phyloP scores from a whole-genome alignment of 2,888 invertebrate genomes.

The Agrilus mali region DNA sequence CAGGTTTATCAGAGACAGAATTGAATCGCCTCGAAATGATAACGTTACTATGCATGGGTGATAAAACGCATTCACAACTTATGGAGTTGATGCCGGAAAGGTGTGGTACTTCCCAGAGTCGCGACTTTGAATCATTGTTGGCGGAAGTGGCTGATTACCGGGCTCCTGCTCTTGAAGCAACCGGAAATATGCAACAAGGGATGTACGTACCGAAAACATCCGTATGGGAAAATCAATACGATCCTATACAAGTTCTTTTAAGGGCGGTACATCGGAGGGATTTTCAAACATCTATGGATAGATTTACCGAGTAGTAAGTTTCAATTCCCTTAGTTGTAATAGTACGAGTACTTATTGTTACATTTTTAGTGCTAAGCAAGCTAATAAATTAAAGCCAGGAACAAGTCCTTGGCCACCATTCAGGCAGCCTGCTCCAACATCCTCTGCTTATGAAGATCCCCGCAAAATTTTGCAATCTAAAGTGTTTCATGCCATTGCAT shows the following conservation, averaged over 20 bases:
- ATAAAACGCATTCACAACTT: conserved; percentile 91
- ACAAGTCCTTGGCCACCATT: conserved; percentile 65
- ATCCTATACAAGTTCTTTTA: conserved; percentile 84
- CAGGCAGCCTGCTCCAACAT: conserved; percentile 52
- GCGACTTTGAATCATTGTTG: conserved; percentile 77
- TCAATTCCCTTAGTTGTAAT: background rate
- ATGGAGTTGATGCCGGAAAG: conserved; percentile 93
- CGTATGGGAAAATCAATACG: conserved; percentile 89
- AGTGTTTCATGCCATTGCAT: conserved; percentile 60
- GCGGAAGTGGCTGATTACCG: conserved; percentile 51
- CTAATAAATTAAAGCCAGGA: conserved; percentile 27
- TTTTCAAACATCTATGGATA: conserved; percentile 88
- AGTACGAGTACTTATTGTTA: background rate
- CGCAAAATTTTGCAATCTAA: conserved; percentile 44
- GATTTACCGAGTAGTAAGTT: conserved; percentile 81
- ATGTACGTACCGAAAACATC: conserved; percentile 73
- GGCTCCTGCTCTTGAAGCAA: conserved; percentile 76
- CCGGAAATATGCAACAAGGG: conserved; percentile 65
- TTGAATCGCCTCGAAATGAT: conserved; percentile 79
- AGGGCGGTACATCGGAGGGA: conserved; percentile 86
- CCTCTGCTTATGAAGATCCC: conserved; percentile 56
- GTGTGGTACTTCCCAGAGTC: conserved; percentile 80
- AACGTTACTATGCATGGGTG: conserved; percentile 81
- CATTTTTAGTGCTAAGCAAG: conserved; percentile 24
- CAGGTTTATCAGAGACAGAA: conserved; percentile 48